Conservation (phyloP, 1,140 invertebrate genomes). For the Pomacea maculata region DNA sequence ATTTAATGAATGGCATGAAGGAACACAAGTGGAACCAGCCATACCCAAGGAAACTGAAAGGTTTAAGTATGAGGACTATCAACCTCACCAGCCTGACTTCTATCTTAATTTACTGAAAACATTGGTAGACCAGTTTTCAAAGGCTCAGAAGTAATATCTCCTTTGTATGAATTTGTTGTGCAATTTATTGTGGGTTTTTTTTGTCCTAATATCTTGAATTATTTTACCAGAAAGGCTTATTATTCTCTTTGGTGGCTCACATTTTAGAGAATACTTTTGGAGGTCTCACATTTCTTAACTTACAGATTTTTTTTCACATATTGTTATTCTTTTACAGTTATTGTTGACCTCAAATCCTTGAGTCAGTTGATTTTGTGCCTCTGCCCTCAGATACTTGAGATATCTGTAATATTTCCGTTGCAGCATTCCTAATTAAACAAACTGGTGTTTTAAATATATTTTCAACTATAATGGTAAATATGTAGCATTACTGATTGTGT, state of each 20-base stretch:
- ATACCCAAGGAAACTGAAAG: constrained; percentile 49
- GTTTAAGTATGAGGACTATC: constrained; percentile 61
- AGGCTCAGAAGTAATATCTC: not conserved
- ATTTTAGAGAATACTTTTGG: not conserved
- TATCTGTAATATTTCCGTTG: not conserved
- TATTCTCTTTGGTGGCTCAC: not conserved
- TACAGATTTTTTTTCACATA: too few relatives aligned
- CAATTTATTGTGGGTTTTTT: too few relatives aligned
- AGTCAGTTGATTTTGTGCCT: not conserved
- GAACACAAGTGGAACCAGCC: constrained; percentile 69
- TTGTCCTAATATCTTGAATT: too few relatives aligned
- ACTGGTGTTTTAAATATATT: too few relatives aligned
- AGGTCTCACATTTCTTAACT: too few relatives aligned
- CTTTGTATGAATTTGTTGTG: not conserved
- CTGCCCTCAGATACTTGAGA: not conserved
- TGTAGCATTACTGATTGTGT: too few relatives aligned
- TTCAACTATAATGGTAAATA: too few relatives aligned
- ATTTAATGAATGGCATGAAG: constrained; percentile 72
- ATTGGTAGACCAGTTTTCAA: constrained; percentile 37
- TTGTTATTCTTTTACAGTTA: too few relatives aligned
- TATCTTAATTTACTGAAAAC: constrained; percentile 60
- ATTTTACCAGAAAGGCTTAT: too few relatives aligned
- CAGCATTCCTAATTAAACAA: not conserved
- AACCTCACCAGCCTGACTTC: constrained; percentile 48
- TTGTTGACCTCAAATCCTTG: too few relatives aligned